Conservation (phyloP, 1,140 invertebrate genomes). For the Temnothorax nylanderi region DNA sequence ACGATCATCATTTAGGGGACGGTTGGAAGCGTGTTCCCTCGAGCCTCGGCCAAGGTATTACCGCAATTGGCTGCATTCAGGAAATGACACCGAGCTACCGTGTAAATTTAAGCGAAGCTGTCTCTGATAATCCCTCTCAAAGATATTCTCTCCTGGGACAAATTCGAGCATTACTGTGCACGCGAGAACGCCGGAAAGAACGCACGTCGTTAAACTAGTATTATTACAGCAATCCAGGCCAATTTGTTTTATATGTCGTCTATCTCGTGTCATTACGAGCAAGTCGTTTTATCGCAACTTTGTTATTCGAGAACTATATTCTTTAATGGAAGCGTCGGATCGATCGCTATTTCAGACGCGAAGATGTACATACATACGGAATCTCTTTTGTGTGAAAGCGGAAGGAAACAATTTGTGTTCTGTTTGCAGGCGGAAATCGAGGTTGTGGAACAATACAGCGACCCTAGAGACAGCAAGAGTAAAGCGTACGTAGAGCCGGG, state of each 20-base stretch:
- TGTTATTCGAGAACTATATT: background rate
- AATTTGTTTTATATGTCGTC: constrained; percentile 9
- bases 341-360: constrained; percentile 30
- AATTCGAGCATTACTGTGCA: constrained; percentile 36
- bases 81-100: constrained; percentile 47
- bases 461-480: constrained; percentile 85
- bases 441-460: constrained; percentile 85
- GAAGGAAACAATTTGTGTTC: constrained; percentile 61
- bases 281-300: background rate
- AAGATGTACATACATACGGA: background rate
- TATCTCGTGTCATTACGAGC: background rate
- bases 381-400: background rate
- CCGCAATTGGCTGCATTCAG: constrained; percentile 71
- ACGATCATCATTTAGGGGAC: constrained; percentile 63
- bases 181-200: constrained; percentile 3
- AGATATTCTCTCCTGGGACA: constrained; percentile 38
- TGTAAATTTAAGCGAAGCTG: constrained; percentile 57
- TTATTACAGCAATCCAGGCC: constrained; percentile 29
- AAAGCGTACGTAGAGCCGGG: constrained; percentile 83
- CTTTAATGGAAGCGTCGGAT: background rate
- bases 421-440: constrained; percentile 83
- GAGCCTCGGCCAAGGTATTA: constrained; percentile 56
- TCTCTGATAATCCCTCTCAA: constrained; percentile 57
- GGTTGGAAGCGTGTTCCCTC: constrained; percentile 45
- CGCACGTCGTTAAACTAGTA: constrained; percentile 57